phyloP scores from a whole-genome alignment of 2,113 vertebrate species.

The Gobio gobio region DNA sequence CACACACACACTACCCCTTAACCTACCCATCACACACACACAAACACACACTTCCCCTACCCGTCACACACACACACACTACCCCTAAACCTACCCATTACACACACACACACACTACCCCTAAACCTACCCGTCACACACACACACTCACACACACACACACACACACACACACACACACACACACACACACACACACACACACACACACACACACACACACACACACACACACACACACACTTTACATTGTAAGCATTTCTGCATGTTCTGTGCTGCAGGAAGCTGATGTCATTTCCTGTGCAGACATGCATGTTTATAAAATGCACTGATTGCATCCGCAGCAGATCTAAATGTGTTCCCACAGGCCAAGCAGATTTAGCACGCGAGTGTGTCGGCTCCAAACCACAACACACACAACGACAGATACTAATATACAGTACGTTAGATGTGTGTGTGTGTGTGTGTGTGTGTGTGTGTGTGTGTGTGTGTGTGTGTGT shows the following conservation, averaged over 20 bases:
- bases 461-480: neutral
- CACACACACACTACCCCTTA: neutral
- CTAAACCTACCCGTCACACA: too few species aligned
- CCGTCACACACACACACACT: neutral
- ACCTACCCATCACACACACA: too few species aligned
- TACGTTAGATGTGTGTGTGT: neutral
- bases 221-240: neutral
- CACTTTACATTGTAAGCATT: conserved; percentile 5
- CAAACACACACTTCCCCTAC: too few species aligned
- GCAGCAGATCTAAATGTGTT: conserved; percentile 22
- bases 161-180: neutral
- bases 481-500: neutral
- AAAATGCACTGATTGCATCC: conserved; percentile 60
- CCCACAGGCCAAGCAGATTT: conserved; percentile 53
- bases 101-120: too few species aligned
- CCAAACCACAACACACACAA: conserved; percentile 43
- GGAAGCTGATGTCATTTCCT: conserved; percentile 71
- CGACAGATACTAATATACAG: too few species aligned
- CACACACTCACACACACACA: neutral
- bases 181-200: neutral
- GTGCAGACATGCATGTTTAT: conserved; percentile 66
- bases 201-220: neutral
- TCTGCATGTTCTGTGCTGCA: conserved; percentile 36
- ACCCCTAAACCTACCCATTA: too few species aligned
- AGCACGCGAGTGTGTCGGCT: conserved; percentile 4